Evolutionary conservation across 1,140 invertebrate species (phyloP).

Genomic region (Drosophila jambulina): DNA sequence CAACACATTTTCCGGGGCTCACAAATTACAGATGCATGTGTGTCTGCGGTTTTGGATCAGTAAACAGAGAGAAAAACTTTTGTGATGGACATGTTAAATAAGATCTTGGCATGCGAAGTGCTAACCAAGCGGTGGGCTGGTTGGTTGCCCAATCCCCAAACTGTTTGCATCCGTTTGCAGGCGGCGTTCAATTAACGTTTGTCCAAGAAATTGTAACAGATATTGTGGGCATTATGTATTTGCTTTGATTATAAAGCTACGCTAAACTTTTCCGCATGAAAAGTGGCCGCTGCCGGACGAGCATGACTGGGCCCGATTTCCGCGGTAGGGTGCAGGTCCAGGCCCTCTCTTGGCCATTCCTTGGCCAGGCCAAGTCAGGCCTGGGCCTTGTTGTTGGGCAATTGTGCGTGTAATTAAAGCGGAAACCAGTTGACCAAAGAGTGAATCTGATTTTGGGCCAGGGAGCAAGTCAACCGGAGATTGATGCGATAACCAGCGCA

Average conservation of each 20-base stretch:
- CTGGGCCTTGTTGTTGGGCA: conserved; percentile 33
- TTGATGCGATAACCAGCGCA: conserved; percentile 49
- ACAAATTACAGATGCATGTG: conserved; percentile 40
- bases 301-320: conserved; percentile 55
- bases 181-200: conserved; percentile 32
- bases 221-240: conserved; percentile 26
- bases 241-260: conserved; percentile 53
- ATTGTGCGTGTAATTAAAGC: conserved; percentile 56
- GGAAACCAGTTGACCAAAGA: conserved; percentile 51
- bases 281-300: conserved; percentile 21
- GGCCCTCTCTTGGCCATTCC: neutral
- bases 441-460: conserved; percentile 24
- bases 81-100: conserved; percentile 56
- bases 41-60: conserved; percentile 39
- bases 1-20: conserved; percentile 56
- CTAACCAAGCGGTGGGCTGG: conserved; percentile 34
- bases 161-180: conserved; percentile 27
- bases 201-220: conserved; percentile 47
- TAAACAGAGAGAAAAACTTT: conserved; percentile 52
- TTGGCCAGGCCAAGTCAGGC: conserved; percentile 1
- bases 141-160: conserved; percentile 31
- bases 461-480: conserved; percentile 38
- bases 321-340: conserved; percentile 1
- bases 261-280: conserved; percentile 64
- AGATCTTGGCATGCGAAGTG: conserved; percentile 46